phyloP scores from a whole-genome alignment of 1,140 invertebrate species.

The Drosophila aff. region DNA sequence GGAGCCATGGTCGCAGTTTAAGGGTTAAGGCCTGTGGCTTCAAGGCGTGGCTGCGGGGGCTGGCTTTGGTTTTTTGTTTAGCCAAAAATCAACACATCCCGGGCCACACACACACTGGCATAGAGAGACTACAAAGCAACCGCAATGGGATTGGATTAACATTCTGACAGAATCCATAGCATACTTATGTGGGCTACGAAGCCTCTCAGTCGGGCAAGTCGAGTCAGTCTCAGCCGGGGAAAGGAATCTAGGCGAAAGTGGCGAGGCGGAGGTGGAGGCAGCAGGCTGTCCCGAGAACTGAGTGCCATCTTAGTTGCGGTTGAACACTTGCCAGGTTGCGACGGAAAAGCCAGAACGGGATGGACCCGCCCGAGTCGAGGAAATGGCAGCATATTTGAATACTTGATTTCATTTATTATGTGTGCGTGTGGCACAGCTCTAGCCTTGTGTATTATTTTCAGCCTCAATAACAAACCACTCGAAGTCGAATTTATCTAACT shows the following conservation, averaged over 20 bases:
- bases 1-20: neutral
- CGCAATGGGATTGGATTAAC: constrained; percentile 81
- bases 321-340: constrained; percentile 64
- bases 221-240: neutral
- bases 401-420: constrained; percentile 65
- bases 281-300: constrained; percentile 17
- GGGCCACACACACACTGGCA: neutral
- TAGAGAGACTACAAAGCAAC: constrained; percentile 70
- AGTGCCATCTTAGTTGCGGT: constrained; percentile 75
- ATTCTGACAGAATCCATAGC: constrained; percentile 65
- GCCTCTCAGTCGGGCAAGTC: neutral
- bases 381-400: constrained; percentile 69
- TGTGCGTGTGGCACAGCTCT: constrained; percentile 16
- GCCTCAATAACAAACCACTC: constrained; percentile 26
- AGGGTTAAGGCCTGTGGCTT: constrained; percentile 1
- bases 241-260: neutral
- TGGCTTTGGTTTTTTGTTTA: constrained; percentile 36
- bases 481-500: constrained; percentile 1
- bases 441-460: constrained; percentile 9
- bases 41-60: neutral
- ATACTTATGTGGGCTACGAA: constrained; percentile 41
- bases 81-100: constrained; percentile 68
- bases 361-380: neutral
- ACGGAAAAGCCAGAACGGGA: constrained; percentile 9
- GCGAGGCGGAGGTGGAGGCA: neutral